phyloP scores from a whole-genome alignment of 2,113 vertebrate genomes.

The Sterrhoptilus dennistouni region DNA sequence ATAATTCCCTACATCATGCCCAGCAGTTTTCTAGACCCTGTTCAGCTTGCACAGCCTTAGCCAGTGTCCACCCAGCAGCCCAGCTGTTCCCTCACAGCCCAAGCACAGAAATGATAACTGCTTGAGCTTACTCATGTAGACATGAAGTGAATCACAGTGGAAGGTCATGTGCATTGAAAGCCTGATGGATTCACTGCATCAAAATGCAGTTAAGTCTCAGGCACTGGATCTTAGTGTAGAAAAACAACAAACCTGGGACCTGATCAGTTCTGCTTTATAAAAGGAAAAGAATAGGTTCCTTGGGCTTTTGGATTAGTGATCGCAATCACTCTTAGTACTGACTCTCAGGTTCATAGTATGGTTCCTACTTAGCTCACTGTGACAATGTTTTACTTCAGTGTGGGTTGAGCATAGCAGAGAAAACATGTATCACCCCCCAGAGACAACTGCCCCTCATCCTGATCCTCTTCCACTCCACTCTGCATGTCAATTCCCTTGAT shows the following conservation, averaged over 20 bases:
- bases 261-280: not conserved
- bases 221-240: not conserved
- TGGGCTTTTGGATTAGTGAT: not conserved
- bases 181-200: not conserved
- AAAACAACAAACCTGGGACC: not conserved
- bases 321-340: not conserved
- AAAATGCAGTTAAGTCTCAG: not conserved
- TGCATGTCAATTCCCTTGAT: not conserved
- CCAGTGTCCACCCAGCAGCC: not conserved
- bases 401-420: not conserved
- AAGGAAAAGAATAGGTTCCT: not conserved
- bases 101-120: not conserved
- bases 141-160: fast-evolving
- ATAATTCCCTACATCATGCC: fast-evolving
- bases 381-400: not conserved
- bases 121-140: not conserved
- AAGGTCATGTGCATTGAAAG: not conserved
- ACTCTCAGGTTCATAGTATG: not conserved
- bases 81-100: fast-evolving
- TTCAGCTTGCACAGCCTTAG: not conserved
- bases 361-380: not conserved
- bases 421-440: not conserved
- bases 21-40: not conserved
- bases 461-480: not conserved
- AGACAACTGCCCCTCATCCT: not conserved